These are phyloP conservation scores for Pseudonaja textilis DNA, from an alignment of 2,113 vertebrate species.

Conservation along the genomic window DNA sequence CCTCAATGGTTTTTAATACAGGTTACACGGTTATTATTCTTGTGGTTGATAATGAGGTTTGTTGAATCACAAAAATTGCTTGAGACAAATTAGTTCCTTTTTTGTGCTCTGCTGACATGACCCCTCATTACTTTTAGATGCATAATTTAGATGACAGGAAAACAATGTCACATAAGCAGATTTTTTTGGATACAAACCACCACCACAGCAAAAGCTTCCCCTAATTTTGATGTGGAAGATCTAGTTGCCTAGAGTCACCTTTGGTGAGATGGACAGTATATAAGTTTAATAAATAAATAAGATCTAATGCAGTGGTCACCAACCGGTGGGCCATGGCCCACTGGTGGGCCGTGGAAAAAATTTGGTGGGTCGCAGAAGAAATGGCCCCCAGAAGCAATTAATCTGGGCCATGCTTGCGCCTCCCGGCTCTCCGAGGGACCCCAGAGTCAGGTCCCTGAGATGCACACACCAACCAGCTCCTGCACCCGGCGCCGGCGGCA, in stretches of 20 bases:
- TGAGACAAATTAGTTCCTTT: constrained; percentile 42
- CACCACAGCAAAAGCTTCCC: neutral
- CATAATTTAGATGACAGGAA: neutral
- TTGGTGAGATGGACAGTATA: neutral
- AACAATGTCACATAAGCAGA: neutral
- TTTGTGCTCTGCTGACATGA: constrained; percentile 9
- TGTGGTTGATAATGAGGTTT: constrained; percentile 61
- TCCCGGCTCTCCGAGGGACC: no score
- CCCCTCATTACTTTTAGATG: constrained; percentile 22
- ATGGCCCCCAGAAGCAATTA: no score
- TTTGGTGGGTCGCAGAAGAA: no score
- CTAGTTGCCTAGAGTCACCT: neutral
- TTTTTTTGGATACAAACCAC: neutral
- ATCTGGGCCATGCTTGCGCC: no score
- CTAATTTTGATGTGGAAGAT: neutral
- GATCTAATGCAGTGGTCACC: no score
- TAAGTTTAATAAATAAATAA: neutral
- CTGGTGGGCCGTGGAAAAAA: no score
- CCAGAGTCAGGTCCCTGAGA: no score
- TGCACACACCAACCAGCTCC: no score
- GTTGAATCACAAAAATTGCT: constrained; percentile 46
- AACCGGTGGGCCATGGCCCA: no score
- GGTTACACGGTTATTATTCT: constrained; percentile 47
- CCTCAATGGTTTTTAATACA: constrained; percentile 60
- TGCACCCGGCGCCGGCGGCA: no score